Base-by-base conservation (phyloP, 92 coral and sea anemone genomes). In the Phymanthus crucifer region DNA sequence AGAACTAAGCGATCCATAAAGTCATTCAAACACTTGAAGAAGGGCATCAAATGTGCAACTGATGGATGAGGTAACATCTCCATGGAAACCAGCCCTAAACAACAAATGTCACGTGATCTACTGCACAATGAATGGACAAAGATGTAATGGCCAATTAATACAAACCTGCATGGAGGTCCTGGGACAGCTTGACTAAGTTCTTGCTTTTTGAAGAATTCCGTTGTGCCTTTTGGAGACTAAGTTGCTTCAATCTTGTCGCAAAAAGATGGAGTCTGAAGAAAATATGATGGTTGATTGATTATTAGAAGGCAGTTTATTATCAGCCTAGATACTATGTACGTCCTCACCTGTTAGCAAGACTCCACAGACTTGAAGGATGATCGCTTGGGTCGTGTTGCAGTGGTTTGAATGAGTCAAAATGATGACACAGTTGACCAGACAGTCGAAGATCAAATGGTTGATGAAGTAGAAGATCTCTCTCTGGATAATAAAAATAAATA, bases 51-150 rank as follows among this genome's bases (percentile, higher is more conserved):
- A 65, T 96, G 99, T n/a, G 88, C 91, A 54, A 96, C 88, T 3
- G 83, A 82, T 6, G 95, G 85, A 66, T 96, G 99, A 0, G 99
- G 96, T 10, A 95, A 83, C 27, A 88, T 77, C 46, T 94, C 98
- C 35, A 76, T 70, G 36, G 80, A 83, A 54, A 91, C 69, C 16
- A 77, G 88, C 32, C 95, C 98, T 77, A 57, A 32, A 73, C 57
- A 48, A 71, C 7, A 32, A 36, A 24, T 19, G 77, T 26, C 40
- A 48, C n/a, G 35, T 46, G 61, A 16, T 29, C 9, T 29, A 14
- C 78, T 43, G 58, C 19, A 50, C 58, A 27, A 24, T 74, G 33
- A 47, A 50, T 16, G 23, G n/a, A n/a, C 31, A 23, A n/a, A n/a
- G 17, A 74, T 24, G 37, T 13, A n/a, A 74, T 58, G 66, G 40